These are phyloP conservation scores for Pomatostomus ruficeps DNA, from an alignment of 2,113 vertebrate species.

Conservation along the genomic window DNA sequence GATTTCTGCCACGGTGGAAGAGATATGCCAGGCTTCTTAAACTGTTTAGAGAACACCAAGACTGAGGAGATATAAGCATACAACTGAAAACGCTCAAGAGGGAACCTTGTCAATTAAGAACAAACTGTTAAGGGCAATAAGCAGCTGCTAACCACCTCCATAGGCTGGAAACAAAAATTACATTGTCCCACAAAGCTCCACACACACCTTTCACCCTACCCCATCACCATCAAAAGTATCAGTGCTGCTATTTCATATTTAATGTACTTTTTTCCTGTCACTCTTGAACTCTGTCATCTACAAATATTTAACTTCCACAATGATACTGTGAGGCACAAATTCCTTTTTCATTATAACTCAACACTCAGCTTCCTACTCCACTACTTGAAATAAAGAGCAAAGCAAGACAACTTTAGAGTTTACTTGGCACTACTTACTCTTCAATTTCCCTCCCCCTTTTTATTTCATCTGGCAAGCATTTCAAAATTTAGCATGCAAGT, in stretches of 20 bases:
- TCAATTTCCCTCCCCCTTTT: neutral
- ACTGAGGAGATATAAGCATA: neutral
- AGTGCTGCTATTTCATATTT: neutral
- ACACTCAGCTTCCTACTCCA: neutral
- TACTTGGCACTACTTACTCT: neutral
- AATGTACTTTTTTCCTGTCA: neutral
- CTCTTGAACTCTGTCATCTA: neutral
- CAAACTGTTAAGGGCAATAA: neutral
- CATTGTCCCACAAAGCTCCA: neutral
- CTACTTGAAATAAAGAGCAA: neutral
- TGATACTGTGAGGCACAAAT: neutral
- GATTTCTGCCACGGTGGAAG: neutral
- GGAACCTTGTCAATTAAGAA: neutral
- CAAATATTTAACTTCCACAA: neutral
- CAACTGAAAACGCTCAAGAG: neutral
- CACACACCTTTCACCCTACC: neutral
- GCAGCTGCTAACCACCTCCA: conserved; percentile 19
- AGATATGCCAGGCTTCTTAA: neutral
- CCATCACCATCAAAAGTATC: neutral
- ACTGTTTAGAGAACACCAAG: neutral
- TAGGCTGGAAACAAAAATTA: neutral
- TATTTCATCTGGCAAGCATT: neutral
- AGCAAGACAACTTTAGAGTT: neutral
- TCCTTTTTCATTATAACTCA: neutral
- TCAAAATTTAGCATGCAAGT: neutral